Conservation (phyloP, 2,797 vertebrate genomes). For the Carduelis carduelis region DNA sequence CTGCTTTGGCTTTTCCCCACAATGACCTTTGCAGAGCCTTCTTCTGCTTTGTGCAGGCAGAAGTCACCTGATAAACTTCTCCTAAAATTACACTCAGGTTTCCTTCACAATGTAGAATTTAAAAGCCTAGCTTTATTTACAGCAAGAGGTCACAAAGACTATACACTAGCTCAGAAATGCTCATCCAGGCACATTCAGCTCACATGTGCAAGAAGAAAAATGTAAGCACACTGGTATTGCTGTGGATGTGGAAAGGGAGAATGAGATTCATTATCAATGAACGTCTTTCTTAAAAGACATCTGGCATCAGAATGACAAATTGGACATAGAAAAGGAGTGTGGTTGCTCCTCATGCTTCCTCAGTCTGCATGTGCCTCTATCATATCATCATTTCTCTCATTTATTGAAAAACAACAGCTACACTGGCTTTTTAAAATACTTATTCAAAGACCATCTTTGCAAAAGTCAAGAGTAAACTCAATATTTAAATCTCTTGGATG, state of each 20-base stretch:
- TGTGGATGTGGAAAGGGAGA: not conserved
- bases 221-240: not conserved
- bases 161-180: not conserved
- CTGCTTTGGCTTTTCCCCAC: not conserved
- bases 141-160: not conserved
- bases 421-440: not conserved
- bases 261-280: not conserved
- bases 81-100: not conserved
- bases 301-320: not conserved
- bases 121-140: not conserved
- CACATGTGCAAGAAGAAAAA: not conserved
- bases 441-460: not conserved
- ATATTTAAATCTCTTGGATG: not conserved
- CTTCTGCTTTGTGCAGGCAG: not conserved
- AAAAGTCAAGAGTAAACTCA: not conserved
- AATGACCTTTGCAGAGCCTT: not conserved
- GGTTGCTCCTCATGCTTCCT: not conserved
- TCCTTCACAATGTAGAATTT: not conserved
- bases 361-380: not conserved
- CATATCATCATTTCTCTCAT: not conserved
- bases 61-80: not conserved
- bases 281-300: not conserved
- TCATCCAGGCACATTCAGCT: not conserved
- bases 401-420: not conserved
- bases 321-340: not conserved